Evolutionary conservation across 2,113 vertebrate species (phyloP).

Genomic region (Megaptera novaeangliae): DNA sequence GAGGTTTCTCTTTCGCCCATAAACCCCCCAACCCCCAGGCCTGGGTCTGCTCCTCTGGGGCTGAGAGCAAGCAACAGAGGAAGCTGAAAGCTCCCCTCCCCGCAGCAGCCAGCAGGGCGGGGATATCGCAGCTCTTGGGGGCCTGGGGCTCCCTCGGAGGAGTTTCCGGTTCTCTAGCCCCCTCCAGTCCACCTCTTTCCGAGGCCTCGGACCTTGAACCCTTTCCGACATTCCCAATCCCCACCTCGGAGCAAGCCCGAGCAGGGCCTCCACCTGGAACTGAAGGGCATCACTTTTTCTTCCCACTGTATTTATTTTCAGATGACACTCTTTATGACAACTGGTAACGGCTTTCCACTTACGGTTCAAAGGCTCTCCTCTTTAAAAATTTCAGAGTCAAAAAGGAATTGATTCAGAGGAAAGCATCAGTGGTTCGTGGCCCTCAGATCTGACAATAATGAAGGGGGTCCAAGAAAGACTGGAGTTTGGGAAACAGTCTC

Average conservation of each 20-base stretch:
- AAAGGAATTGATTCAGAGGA: not conserved
- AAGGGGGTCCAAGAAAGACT: not conserved
- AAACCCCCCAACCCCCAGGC: not conserved
- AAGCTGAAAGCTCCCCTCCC: not conserved
- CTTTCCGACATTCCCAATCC: accelerated
- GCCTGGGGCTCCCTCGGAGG: too few relatives aligned
- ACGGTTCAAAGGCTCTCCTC: not conserved
- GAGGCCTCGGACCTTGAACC: accelerated
- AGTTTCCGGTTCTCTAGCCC: not conserved
- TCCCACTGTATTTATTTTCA: not conserved
- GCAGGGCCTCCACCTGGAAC: not conserved
- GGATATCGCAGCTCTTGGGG: not conserved
- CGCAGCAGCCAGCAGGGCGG: not conserved
- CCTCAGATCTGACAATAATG: accelerated
- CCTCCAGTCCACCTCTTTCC: not conserved
- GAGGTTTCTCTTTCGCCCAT: not conserved
- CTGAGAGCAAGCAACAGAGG: not conserved
- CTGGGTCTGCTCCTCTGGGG: not conserved
- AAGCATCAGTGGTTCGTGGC: not conserved
- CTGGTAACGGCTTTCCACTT: not conserved
- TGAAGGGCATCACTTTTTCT: accelerated
- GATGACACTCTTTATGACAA: not conserved
- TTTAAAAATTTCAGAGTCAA: not conserved
- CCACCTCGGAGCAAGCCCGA: not conserved
- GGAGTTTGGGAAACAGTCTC: not conserved